Evolutionary conservation across 2,797 vertebrate genomes (phyloP).

Genomic region (Trachops cirrhosus): DNA sequence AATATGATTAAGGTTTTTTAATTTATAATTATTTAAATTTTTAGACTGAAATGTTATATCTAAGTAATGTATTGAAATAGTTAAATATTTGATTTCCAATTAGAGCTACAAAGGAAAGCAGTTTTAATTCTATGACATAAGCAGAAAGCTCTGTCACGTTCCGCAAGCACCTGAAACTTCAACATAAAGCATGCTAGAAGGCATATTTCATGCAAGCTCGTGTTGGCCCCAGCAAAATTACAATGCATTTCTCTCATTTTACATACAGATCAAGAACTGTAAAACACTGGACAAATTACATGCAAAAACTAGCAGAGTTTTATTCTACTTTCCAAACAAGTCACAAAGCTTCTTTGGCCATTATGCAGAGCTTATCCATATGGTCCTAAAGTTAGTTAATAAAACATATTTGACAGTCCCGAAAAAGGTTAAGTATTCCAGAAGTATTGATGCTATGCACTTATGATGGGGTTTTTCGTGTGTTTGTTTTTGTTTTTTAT

Average conservation of each 20-base stretch:
- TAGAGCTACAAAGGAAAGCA: background rate
- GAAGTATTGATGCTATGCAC: background rate
- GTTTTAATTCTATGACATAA: background rate
- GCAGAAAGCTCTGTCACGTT: background rate
- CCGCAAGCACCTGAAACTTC: background rate
- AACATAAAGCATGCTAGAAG: background rate
- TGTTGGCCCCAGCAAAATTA: background rate
- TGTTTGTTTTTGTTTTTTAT: background rate
- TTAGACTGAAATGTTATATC: background rate
- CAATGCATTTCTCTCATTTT: background rate
- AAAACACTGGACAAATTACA: background rate
- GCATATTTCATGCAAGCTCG: background rate
- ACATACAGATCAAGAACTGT: background rate
- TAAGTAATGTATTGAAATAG: background rate
- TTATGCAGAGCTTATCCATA: background rate
- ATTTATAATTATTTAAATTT: background rate
- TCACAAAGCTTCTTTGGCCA: background rate
- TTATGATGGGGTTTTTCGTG: background rate
- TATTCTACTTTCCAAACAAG: conserved; percentile 26
- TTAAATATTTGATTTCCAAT: background rate
- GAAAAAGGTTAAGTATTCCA: background rate
- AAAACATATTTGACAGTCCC: conserved; percentile 24
- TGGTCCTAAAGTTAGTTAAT: background rate
- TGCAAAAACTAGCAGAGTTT: conserved; percentile 17
- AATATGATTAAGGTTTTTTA: background rate